Conservation (phyloP, 2,113 vertebrate species). For the Platysteira castanea region DNA sequence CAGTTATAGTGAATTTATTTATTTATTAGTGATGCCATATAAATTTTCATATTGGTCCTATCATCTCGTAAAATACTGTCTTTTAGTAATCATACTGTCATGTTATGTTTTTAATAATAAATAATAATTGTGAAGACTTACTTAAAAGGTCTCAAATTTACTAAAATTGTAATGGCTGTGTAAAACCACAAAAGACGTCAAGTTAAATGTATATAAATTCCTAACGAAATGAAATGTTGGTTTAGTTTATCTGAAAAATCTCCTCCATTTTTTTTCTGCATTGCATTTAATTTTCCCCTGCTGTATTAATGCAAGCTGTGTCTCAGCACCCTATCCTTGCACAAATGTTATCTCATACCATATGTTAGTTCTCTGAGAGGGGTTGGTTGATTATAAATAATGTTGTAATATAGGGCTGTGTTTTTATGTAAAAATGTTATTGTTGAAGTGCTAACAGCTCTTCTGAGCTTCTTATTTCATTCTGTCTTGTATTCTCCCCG, state of each 20-base stretch:
- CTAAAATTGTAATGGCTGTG: neutral
- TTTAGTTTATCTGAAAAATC: neutral
- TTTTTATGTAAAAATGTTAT: neutral
- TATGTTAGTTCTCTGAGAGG: neutral
- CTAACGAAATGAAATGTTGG: neutral
- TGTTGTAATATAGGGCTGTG: neutral
- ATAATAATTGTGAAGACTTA: neutral
- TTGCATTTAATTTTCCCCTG: neutral
- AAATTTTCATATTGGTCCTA: neutral
- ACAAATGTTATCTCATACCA: neutral
- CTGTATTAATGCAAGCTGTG: neutral
- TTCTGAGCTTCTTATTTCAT: neutral
- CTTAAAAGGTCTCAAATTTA: neutral
- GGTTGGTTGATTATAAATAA: neutral
- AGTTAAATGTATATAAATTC: neutral
- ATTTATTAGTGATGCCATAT: neutral
- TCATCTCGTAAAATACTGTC: neutral
- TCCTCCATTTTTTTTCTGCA: neutral
- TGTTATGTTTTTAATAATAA: neutral
- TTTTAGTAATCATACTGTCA: neutral
- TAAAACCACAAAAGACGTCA: neutral
- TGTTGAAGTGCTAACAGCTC: neutral
- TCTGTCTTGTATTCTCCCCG: neutral
- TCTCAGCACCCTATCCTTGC: neutral
- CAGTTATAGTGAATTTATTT: neutral